phyloP scores from a whole-genome alignment of 2,113 vertebrate genomes.

The Furnarius figulus region DNA sequence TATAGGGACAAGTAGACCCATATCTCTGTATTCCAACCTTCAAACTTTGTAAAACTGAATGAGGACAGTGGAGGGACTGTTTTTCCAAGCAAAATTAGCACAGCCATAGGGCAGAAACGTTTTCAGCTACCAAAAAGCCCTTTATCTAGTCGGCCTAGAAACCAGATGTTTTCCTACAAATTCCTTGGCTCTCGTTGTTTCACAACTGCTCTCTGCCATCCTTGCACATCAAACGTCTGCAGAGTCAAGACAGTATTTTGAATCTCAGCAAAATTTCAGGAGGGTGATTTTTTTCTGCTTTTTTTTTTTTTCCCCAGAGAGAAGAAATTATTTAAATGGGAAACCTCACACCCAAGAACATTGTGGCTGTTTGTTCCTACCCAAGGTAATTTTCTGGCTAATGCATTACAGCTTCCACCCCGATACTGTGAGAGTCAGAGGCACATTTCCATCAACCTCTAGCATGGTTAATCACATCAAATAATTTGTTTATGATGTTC shows the following conservation, averaged over 20 bases:
- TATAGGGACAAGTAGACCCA: neutral
- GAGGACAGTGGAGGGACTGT: neutral
- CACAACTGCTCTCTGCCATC: neutral
- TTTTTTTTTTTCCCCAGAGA: neutral
- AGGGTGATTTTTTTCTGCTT: neutral
- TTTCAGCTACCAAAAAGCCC: neutral
- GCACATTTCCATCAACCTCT: slow-evolving; percentile 33
- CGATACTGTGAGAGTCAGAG: neutral
- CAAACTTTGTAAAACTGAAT: neutral
- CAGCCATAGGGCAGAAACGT: neutral
- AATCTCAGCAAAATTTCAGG: neutral
- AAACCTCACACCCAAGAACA: slow-evolving; percentile 30
- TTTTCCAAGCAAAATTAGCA: neutral
- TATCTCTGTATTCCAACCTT: neutral
- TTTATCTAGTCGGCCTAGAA: neutral
- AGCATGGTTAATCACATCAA: slow-evolving; percentile 19
- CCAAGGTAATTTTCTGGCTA: neutral
- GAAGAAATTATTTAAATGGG: neutral
- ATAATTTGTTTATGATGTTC: slow-evolving; percentile 43
- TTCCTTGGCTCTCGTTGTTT: neutral
- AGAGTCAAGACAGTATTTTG: neutral
- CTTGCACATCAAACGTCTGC: neutral
- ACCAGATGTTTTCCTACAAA: slow-evolving; percentile 20
- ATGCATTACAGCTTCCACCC: slow-evolving; percentile 28
- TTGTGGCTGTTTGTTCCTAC: slow-evolving; percentile 34